phyloP scores from a whole-genome alignment of 2,113 vertebrate genomes.

The Larimichthys crocea region DNA sequence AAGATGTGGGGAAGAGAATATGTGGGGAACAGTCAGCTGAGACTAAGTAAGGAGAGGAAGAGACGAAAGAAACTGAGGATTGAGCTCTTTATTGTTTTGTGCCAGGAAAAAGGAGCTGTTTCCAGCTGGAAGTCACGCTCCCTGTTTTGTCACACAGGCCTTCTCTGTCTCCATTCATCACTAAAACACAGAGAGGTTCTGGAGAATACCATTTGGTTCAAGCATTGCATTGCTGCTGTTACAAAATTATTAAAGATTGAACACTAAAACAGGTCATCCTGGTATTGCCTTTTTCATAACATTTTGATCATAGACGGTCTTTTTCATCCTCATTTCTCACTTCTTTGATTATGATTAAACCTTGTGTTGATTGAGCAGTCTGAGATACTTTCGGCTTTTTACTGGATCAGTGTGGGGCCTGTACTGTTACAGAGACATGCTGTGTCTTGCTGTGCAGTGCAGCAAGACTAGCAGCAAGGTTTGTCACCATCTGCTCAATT shows the following conservation, averaged over 20 bases:
- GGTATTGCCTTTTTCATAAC: neutral
- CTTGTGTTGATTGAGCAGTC: neutral
- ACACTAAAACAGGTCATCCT: neutral
- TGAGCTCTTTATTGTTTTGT: slow-evolving; percentile 42
- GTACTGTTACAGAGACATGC: slow-evolving; percentile 17
- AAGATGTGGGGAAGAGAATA: slow-evolving; percentile 10
- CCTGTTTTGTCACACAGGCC: slow-evolving; percentile 50
- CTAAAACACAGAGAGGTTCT: slow-evolving; percentile 23
- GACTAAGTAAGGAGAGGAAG: slow-evolving; percentile 4
- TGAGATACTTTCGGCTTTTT: neutral
- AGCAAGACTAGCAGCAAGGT: neutral
- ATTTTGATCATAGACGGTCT: slow-evolving; percentile 10
- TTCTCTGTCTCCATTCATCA: slow-evolving; percentile 55
- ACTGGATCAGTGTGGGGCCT: neutral
- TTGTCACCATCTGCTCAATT: slow-evolving; percentile 31
- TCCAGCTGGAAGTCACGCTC: slow-evolving; percentile 64
- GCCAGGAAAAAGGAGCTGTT: slow-evolving; percentile 52
- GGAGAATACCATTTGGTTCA: slow-evolving; percentile 26
- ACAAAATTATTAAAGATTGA: neutral
- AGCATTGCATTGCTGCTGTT: neutral
- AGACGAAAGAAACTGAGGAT: slow-evolving; percentile 25
- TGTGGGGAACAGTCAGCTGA: slow-evolving; percentile 2
- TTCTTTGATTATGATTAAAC: neutral
- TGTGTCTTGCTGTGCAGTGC: slow-evolving; percentile 14
- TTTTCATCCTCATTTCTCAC: neutral